Evolutionary conservation across 2,797 vertebrate genomes (phyloP).

Genomic region (Chaetodon trifasciatus): DNA sequence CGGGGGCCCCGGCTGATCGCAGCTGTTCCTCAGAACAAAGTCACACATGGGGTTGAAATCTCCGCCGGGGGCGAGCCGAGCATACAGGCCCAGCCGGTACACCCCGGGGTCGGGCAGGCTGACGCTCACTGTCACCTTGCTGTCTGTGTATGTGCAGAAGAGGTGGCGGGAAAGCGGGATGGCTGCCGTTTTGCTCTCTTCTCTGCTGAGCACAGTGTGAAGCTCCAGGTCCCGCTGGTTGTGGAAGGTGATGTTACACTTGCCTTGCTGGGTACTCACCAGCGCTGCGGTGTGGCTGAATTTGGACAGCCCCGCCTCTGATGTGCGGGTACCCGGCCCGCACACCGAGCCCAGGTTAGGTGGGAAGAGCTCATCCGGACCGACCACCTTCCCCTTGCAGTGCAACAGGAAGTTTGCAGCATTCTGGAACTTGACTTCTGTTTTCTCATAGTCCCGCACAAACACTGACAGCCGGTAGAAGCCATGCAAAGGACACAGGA

Average conservation of each 20-base stretch:
- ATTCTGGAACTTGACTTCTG: constrained; percentile 81
- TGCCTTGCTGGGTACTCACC: constrained; percentile 84
- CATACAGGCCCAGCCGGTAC: constrained; percentile 86
- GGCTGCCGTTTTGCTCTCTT: constrained; percentile 37
- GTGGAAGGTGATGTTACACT: constrained; percentile 89
- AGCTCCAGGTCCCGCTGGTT: constrained; percentile 69
- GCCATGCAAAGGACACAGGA: constrained; percentile 83
- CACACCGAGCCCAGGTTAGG: constrained; percentile 80
- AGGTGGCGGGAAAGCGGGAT: constrained; percentile 81
- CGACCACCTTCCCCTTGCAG: constrained; percentile 74
- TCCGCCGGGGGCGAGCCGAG: constrained; percentile 59
- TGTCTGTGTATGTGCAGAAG: constrained; percentile 85
- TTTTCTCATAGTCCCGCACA: constrained; percentile 82
- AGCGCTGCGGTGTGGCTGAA: constrained; percentile 84
- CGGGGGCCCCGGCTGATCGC: constrained; percentile 70
- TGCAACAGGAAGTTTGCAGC: constrained; percentile 84
- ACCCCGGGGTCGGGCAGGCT: constrained; percentile 77
- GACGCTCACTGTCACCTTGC: constrained; percentile 85
- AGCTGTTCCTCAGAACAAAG: constrained; percentile 84
- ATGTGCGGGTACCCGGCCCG: constrained; percentile 83
- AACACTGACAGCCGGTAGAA: constrained; percentile 87
- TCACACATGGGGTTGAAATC: constrained; percentile 86
- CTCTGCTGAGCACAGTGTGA: constrained; percentile 73
- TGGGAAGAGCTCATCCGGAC: constrained; percentile 83
- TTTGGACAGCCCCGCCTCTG: constrained; percentile 78